phyloP scores from a whole-genome alignment of 2,888 invertebrate genomes.

The Plemyria rubiginata region DNA sequence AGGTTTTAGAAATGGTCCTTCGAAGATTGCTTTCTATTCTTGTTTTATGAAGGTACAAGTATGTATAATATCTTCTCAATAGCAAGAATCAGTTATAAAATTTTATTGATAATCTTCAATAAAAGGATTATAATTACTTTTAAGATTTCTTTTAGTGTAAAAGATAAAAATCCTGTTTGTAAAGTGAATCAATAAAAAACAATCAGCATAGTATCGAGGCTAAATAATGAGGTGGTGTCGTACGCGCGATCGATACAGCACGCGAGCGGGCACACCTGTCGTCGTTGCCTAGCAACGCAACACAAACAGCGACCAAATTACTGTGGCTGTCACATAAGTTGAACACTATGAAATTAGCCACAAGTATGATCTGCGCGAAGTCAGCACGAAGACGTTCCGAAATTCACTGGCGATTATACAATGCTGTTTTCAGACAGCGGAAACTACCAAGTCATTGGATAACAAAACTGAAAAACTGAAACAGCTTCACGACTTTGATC shows the following conservation, averaged over 20 bases:
- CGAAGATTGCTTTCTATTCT: conserved; percentile 23
- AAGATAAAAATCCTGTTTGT: not conserved
- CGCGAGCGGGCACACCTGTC: conserved; percentile 43
- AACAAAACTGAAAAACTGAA: no score
- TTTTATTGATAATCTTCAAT: no score
- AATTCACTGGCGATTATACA: no score
- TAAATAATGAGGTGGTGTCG: conserved; percentile 14
- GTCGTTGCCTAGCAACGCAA: conserved; percentile 42
- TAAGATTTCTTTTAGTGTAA: no score
- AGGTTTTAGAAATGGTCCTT: conserved; percentile 10
- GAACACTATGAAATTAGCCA: not conserved
- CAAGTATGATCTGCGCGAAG: no score
- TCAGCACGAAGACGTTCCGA: no score
- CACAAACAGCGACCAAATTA: conserved; percentile 40
- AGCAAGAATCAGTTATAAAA: not conserved
- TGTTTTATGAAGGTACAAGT: conserved; percentile 21
- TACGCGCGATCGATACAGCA: conserved; percentile 40
- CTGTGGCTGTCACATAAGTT: not conserved
- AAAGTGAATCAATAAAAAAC: conserved; percentile 4
- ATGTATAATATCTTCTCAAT: conserved; percentile 5
- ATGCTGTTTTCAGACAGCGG: no score
- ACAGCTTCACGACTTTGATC: no score
- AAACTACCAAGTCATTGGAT: no score
- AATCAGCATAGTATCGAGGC: conserved; percentile 5
- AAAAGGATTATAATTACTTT: no score